These are phyloP conservation scores for Geodia barretti DNA, from an alignment of 37 sponge, comb jelly and placozoan genomes.

Conservation along the genomic window DNA sequence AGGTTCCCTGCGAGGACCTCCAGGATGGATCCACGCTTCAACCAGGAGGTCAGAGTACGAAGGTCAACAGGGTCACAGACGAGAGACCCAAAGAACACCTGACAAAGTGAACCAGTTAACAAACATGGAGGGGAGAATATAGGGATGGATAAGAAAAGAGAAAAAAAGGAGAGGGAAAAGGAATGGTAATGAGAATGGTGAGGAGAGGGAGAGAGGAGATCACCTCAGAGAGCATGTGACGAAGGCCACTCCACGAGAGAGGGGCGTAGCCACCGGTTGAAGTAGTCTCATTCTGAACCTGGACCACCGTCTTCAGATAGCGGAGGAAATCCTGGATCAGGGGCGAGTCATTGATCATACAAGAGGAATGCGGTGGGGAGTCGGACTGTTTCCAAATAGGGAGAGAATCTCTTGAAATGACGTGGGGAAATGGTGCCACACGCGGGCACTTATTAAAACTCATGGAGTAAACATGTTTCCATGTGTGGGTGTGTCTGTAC, in stretches of 20 bases:
- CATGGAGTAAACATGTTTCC: no score
- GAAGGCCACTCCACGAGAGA: constrained; percentile 75
- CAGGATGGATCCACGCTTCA: constrained; percentile 79
- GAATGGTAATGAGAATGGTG: background rate
- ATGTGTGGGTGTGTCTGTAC: background rate
- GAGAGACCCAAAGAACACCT: constrained; percentile 80
- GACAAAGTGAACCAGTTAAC: background rate
- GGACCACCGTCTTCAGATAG: constrained; percentile 30
- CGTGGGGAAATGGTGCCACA: no score
- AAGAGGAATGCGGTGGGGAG: no score
- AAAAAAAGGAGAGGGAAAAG: no score
- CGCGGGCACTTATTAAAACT: no score
- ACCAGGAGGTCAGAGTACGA: constrained; percentile 35
- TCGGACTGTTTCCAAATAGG: no score
- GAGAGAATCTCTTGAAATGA: no score
- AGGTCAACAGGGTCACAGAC: constrained; percentile 42
- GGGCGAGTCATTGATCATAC: no score
- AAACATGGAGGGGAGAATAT: background rate
- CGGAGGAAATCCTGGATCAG: constrained; percentile 60
- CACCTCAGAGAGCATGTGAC: constrained; percentile 78
- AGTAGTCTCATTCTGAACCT: background rate
- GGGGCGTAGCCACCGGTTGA: constrained; percentile 19
- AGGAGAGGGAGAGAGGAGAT: background rate
- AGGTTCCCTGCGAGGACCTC: constrained; percentile 50
- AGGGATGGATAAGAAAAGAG: background rate